Conservation (phyloP, 2,797 vertebrate genomes). For the Jordanella pulchra region DNA sequence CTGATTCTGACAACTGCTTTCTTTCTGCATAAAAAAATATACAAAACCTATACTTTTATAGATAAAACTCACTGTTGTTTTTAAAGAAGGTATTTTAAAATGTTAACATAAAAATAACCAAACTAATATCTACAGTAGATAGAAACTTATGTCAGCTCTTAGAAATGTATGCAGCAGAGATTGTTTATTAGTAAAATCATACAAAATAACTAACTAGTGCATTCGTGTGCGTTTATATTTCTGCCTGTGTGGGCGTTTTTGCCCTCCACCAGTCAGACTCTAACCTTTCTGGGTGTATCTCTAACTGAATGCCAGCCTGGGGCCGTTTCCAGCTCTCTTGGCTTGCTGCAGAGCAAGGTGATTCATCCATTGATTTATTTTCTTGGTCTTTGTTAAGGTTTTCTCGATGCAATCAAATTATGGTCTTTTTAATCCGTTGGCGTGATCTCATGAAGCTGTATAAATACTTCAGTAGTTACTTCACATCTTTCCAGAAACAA, state of each 20-base stretch:
- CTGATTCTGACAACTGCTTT: no score
- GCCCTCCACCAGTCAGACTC: not conserved
- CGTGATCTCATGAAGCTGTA: not conserved
- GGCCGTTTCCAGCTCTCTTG: not conserved
- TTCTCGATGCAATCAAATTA: conserved; percentile 1
- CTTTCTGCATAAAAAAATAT: no score
- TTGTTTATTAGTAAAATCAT: not conserved
- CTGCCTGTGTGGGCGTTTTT: not conserved
- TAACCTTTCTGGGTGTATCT: conserved; percentile 1
- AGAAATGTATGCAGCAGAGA: not conserved
- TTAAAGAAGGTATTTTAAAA: no score
- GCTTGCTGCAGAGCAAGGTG: not conserved
- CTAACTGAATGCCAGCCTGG: conserved; percentile 6
- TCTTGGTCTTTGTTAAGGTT: conserved; percentile 8
- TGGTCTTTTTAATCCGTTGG: not conserved
- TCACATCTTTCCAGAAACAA: not conserved
- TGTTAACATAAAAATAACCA: no score
- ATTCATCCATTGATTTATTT: conserved; percentile 4
- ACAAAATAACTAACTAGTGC: not conserved
- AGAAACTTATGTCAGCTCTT: no score
- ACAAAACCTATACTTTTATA: no score
- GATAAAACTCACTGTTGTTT: no score
- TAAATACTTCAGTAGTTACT: not conserved
- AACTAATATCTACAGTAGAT: no score
- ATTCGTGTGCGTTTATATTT: not conserved